phyloP scores from a whole-genome alignment of 2,797 vertebrate species.

The Geotria australis region DNA sequence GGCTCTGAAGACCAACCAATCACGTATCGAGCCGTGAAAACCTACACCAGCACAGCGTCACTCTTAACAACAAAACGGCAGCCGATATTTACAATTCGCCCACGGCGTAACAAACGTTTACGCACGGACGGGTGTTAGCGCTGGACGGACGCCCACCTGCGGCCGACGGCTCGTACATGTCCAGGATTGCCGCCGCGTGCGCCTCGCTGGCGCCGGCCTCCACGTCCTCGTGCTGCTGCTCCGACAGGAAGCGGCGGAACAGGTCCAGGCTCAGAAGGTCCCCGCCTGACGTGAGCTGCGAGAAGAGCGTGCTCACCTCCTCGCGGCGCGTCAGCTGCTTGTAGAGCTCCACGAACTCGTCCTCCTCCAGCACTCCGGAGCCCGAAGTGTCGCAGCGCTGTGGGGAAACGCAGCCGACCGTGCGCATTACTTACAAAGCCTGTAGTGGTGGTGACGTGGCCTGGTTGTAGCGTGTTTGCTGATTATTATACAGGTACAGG shows the following conservation, averaged over 20 bases:
- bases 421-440: not conserved
- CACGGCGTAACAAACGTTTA: not conserved
- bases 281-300: not conserved
- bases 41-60: too few species aligned
- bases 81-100: too few species aligned
- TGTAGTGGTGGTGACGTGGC: not conserved
- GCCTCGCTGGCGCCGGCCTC: not conserved
- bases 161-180: not conserved
- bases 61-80: too few species aligned
- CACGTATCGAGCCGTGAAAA: too few species aligned
- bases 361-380: constrained; percentile 35
- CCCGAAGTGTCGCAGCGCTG: constrained; percentile 57
- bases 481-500: too few species aligned
- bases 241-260: not conserved
- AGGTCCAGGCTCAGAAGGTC: not conserved
- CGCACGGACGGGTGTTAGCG: too few species aligned
- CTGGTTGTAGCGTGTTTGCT: too few species aligned
- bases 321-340: constrained; percentile 45
- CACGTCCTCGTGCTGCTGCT: not conserved
- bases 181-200: not conserved
- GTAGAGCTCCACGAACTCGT: constrained; percentile 67
- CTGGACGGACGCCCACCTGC: not conserved
- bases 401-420: not conserved
- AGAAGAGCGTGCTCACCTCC: constrained; percentile 51
- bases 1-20: too few species aligned